A percentile compares a stretch with the other conserved stretches of the same genome.
Conservation (phyloP, 2,888 invertebrate genomes). For the Himalopsyche kuldschensis region DNA sequence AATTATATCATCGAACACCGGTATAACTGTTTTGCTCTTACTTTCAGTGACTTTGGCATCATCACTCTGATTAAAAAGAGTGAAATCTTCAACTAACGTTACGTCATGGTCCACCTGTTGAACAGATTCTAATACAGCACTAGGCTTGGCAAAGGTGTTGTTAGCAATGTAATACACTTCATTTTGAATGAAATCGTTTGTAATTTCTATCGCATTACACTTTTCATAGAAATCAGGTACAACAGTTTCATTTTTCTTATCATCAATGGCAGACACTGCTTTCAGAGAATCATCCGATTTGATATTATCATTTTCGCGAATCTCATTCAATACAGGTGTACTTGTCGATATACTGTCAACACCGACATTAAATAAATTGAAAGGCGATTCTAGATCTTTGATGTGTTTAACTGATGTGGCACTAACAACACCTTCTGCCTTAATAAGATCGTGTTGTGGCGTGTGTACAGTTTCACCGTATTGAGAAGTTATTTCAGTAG, state of each 20-base stretch:
- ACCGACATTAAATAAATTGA: background rate
- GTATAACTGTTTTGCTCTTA: background rate
- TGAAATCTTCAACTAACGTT: background rate
- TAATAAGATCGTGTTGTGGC: background rate
- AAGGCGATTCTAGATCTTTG: background rate
- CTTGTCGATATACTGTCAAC: constrained; percentile 9
- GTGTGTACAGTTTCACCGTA: background rate
- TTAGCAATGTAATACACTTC: background rate
- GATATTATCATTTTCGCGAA: background rate
- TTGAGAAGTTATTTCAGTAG: background rate
- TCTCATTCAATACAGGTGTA: constrained; percentile 3
- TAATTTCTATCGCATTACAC: background rate
- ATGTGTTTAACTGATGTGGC: background rate
- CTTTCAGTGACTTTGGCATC: background rate
- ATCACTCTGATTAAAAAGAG: background rate
- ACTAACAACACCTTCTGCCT: background rate
- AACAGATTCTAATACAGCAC: background rate
- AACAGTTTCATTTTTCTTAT: background rate
- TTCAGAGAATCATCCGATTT: background rate
- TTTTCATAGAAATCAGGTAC: background rate
- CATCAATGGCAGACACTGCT: background rate
- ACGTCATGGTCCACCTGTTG: background rate
- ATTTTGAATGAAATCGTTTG: background rate
- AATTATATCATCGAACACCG: background rate
- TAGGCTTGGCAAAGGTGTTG: background rate